Percentiles rank a stretch among this genome's conserved stretches.
phyloP scores from a whole-genome alignment of 2,113 vertebrate species.

The Charina bottae region DNA sequence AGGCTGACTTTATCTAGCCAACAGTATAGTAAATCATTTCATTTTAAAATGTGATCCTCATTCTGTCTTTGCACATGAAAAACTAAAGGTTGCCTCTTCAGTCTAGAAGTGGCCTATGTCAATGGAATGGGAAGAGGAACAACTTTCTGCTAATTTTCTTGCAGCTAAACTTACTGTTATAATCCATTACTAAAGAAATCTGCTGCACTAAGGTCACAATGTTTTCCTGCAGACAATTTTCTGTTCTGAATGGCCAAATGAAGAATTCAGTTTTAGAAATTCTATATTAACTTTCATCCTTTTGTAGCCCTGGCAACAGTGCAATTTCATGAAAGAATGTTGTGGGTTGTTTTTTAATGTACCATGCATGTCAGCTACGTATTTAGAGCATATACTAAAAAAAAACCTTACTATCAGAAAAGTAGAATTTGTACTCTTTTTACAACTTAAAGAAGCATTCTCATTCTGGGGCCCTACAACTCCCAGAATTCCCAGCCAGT shows the following conservation, averaged over 20 bases:
- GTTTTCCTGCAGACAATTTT: constrained; percentile 48
- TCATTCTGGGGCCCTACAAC: background rate
- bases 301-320: constrained; percentile 75
- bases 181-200: constrained; percentile 52
- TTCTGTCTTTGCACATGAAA: background rate
- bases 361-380: constrained; percentile 66
- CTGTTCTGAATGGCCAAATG: constrained; percentile 62
- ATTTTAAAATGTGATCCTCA: background rate
- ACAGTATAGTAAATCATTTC: background rate
- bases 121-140: background rate
- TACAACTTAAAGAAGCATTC: constrained; percentile 62
- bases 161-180: constrained; percentile 64
- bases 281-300: constrained; percentile 75
- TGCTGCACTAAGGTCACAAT: constrained; percentile 56
- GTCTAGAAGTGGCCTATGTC: background rate
- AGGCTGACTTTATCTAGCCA: background rate
- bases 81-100: background rate
- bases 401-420: constrained; percentile 68
- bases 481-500: background rate
- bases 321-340: constrained; percentile 75
- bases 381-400: constrained; percentile 59
- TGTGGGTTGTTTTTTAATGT: constrained; percentile 66
- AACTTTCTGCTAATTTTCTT: background rate
- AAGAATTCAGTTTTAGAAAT: constrained; percentile 72
- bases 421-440: constrained; percentile 70